Percentiles rank a stretch among this genome's conserved stretches.
phyloP scores from a whole-genome alignment of 2,113 vertebrate genomes.

The Tonatia bakeri region DNA sequence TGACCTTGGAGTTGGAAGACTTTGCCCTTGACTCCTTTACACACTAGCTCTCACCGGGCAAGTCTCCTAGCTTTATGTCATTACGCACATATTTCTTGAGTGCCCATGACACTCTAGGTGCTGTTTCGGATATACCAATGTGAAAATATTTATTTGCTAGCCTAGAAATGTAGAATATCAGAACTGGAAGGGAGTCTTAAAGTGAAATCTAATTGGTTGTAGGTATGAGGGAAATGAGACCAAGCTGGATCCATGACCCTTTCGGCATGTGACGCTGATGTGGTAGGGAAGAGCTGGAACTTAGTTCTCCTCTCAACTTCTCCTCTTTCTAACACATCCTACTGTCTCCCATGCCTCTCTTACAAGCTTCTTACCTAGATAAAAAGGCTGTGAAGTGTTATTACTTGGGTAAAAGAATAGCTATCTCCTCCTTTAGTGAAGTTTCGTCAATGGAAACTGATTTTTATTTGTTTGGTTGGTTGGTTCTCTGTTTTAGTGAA shows the following conservation, averaged over 20 bases:
- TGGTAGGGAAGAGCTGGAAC: not conserved
- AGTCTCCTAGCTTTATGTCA: not conserved
- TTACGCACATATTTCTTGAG: not conserved
- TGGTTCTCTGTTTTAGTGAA: not conserved
- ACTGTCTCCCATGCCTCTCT: not conserved
- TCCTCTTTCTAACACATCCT: not conserved
- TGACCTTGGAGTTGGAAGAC: slow-evolving; percentile 1
- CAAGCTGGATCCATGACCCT: not conserved
- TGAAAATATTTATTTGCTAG: not conserved
- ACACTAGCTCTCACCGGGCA: not conserved
- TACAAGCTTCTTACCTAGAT: not conserved
- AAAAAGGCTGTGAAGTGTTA: not conserved
- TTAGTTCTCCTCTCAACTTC: not conserved
- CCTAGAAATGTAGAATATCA: not conserved
- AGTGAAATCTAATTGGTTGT: not conserved
- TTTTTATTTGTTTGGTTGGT: not conserved
- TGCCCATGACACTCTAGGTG: not conserved
- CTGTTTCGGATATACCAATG: not conserved
- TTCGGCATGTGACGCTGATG: not conserved
- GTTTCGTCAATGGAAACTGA: not conserved
- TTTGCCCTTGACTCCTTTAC: not conserved
- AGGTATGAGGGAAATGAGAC: not conserved
- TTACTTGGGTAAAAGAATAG: not conserved
- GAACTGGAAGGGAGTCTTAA: not conserved
- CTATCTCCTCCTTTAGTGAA: not conserved